These are phyloP conservation scores for Dendrocopos noguchii DNA, from an alignment of 2,113 vertebrate species.

Conservation along the genomic window DNA sequence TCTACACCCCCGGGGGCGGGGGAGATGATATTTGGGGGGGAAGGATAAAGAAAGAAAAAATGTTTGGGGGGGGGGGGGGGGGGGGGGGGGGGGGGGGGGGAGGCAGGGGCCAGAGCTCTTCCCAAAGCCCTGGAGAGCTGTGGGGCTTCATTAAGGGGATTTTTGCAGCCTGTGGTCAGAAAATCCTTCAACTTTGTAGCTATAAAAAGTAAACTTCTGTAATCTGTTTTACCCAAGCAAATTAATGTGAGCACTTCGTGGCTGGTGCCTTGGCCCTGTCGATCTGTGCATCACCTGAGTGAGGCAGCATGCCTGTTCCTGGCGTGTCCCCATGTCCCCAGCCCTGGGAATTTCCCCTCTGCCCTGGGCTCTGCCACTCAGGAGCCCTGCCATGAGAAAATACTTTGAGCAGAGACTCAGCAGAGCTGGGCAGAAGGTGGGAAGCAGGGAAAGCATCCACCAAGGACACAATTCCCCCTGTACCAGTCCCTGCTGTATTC, in stretches of 20 bases:
- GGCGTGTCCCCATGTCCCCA: rapidly evolving
- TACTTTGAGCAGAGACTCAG: background rate
- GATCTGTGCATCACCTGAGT: background rate
- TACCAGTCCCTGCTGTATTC: background rate
- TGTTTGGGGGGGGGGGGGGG: too few relatives aligned
- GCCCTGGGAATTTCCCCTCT: background rate
- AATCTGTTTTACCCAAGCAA: conserved; percentile 43
- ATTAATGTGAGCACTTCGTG: background rate
- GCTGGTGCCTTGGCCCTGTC: background rate
- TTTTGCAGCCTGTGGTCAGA: conserved; percentile 69
- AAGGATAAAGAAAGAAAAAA: too few relatives aligned
- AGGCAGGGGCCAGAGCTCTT: conserved; percentile 46
- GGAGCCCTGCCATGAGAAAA: background rate
- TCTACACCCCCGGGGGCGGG: too few relatives aligned
- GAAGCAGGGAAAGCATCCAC: background rate
- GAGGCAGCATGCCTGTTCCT: rapidly evolving
- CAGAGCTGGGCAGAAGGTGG: background rate
- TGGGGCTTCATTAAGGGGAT: conserved; percentile 68
- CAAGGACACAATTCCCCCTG: rapidly evolving
- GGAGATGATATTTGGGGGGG: too few relatives aligned
- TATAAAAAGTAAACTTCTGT: conserved; percentile 40
- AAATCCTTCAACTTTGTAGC: conserved; percentile 55
- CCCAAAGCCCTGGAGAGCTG: conserved; percentile 57
- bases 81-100: too few relatives aligned
- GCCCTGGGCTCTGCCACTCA: background rate